A percentile compares a stretch with the other conserved stretches of the same genome.
These are phyloP conservation scores for Siphonodentalium dalli DNA, from an alignment of 2,888 invertebrate species.

Conservation along the genomic window DNA sequence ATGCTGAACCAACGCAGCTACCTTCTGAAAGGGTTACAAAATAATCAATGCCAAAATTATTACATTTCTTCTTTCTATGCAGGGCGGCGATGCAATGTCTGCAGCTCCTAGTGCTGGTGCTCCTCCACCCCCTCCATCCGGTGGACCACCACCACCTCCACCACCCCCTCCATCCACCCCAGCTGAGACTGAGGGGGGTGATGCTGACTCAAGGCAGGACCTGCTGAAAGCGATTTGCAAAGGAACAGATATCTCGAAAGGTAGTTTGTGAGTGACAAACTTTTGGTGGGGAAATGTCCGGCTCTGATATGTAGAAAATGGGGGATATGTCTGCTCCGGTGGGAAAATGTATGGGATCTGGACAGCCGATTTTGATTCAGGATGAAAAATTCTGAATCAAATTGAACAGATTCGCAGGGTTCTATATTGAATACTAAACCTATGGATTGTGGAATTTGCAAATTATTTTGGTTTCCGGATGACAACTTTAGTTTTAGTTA, in stretches of 20 bases:
- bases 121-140: constrained; percentile 50
- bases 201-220: constrained; percentile 77
- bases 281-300: neutral
- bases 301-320: neutral
- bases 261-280: constrained; percentile 45
- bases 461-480: too few species aligned
- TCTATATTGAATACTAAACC: too few species aligned
- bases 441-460: too few species aligned
- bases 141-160: constrained; percentile 35
- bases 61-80: constrained; percentile 27
- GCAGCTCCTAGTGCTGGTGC: constrained; percentile 73
- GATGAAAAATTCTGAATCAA: too few species aligned
- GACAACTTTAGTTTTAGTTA: too few species aligned
- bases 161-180: constrained; percentile 42
- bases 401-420: too few species aligned
- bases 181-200: constrained; percentile 24
- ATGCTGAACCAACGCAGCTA: too few species aligned
- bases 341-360: neutral
- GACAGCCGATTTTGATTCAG: neutral
- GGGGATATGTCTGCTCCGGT: neutral
- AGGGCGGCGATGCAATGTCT: constrained; percentile 46
- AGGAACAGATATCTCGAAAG: constrained; percentile 88
- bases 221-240: constrained; percentile 94
- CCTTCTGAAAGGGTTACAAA: neutral
- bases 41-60: neutral